Percentiles rank a stretch among this genome's conserved stretches.
These are phyloP conservation scores for Muscidifurax raptorellus DNA, from an alignment of 1,140 invertebrate genomes.

Conservation along the genomic window DNA sequence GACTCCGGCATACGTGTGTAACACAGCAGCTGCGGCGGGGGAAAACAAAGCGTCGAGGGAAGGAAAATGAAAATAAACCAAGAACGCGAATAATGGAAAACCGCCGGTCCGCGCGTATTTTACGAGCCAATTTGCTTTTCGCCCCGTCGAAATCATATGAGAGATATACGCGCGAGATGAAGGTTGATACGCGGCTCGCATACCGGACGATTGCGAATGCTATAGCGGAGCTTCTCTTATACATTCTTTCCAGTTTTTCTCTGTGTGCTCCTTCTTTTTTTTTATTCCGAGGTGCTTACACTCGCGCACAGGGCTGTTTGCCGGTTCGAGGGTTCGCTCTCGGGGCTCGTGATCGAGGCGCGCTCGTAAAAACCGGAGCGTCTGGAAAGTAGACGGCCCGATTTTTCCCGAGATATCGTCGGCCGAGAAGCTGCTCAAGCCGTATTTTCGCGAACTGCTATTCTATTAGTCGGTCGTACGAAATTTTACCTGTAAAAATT, in stretches of 20 bases:
- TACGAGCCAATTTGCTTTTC: not conserved
- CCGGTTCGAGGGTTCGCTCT: not conserved
- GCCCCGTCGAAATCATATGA: not conserved
- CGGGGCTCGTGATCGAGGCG: not conserved
- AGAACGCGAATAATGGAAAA: constrained; percentile 1
- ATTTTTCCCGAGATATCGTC: not conserved
- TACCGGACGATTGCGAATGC: not conserved
- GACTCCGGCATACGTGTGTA: not conserved
- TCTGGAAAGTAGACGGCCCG: not conserved
- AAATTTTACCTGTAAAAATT: not conserved
- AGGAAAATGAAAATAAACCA: not conserved
- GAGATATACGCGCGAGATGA: not conserved
- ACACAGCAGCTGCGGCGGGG: not conserved
- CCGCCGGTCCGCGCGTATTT: not conserved
- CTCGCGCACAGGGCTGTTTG: not conserved
- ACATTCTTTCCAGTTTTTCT: not conserved
- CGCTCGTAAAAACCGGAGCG: not conserved
- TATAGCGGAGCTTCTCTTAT: not conserved
- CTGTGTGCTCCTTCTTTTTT: not conserved
- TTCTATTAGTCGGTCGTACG: not conserved
- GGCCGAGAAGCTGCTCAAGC: not conserved
- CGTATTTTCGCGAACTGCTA: not conserved
- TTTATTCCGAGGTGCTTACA: not conserved
- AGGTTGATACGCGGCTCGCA: not conserved
- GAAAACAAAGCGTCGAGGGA: not conserved